Conservation (phyloP, 2,888 invertebrate species). For the Rotaria macrura region DNA sequence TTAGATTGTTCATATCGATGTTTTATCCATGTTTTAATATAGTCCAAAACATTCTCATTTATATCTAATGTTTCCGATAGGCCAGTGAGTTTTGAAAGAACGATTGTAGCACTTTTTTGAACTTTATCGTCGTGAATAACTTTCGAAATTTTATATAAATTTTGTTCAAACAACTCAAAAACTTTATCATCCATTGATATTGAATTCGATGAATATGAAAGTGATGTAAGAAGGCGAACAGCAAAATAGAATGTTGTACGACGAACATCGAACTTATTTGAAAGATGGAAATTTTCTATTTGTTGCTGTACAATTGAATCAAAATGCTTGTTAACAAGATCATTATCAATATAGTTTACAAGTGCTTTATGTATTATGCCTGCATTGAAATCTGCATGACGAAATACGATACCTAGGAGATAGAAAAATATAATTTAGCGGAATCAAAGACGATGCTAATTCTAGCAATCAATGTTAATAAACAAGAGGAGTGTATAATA, state of each 20-base stretch:
- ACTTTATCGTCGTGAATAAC: background rate
- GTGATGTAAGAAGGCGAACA: background rate
- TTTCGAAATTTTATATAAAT: constrained; percentile 13
- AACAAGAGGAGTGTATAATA: too few relatives aligned
- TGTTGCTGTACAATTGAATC: background rate
- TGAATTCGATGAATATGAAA: background rate
- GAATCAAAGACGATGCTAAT: too few relatives aligned
- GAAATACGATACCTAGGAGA: background rate
- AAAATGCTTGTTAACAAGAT: background rate
- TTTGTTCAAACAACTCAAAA: background rate
- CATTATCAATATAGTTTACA: background rate
- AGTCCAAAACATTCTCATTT: background rate
- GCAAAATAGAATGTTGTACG: constrained; percentile 18
- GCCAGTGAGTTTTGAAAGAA: background rate
- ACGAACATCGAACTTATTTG: background rate
- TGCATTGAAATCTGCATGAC: background rate
- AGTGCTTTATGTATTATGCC: background rate
- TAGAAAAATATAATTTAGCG: too few relatives aligned
- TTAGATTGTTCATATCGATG: background rate
- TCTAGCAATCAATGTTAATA: too few relatives aligned
- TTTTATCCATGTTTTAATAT: background rate
- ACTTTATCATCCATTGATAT: background rate
- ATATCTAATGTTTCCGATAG: background rate
- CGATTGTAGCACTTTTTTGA: background rate
- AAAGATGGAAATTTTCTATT: background rate